These are phyloP conservation scores for Aegypius monachus DNA, from an alignment of 2,113 vertebrate genomes.

Conservation along the genomic window DNA sequence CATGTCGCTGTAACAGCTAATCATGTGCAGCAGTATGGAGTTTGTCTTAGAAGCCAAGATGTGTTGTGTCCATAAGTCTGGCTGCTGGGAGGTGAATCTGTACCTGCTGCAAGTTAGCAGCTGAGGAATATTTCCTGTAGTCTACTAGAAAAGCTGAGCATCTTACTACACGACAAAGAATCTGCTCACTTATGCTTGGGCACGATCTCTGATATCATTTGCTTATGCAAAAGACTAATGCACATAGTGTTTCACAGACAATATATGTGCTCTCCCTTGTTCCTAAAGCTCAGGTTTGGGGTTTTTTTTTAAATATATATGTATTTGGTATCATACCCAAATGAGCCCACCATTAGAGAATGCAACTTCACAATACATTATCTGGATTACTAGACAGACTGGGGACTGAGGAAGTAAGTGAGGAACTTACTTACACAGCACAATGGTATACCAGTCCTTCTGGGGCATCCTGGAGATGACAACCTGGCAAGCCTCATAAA, in stretches of 20 bases:
- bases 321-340: background rate
- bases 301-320: accelerated
- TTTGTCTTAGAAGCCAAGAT: background rate
- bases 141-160: background rate
- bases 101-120: background rate
- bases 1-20: background rate
- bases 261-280: accelerated
- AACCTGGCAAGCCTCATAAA: background rate
- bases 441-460: background rate
- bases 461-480: background rate
- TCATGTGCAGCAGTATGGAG: background rate
- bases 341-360: background rate
- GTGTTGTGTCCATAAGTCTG: background rate
- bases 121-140: background rate
- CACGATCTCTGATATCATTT: background rate
- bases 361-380: background rate
- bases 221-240: background rate
- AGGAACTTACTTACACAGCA: background rate
- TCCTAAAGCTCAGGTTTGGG: background rate
- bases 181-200: background rate
- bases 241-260: background rate
- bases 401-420: background rate
- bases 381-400: background rate
- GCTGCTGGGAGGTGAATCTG: background rate
- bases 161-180: background rate